Evolutionary conservation across 2,113 vertebrate genomes (phyloP).

Genomic region (Otocyon megalotis): DNA sequence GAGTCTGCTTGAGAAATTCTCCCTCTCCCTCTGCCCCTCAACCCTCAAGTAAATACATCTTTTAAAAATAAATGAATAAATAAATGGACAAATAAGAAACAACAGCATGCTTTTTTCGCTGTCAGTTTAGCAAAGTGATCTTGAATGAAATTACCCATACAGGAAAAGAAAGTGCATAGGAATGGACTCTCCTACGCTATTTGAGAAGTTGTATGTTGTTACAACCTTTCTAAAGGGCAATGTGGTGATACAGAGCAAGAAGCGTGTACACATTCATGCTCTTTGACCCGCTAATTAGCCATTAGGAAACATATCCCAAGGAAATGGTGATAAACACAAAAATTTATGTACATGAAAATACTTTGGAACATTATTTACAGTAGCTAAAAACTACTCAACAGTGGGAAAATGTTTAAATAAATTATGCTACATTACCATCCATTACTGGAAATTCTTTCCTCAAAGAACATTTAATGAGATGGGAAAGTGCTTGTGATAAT

Average conservation of each 20-base stretch:
- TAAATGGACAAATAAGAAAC: conserved; percentile 63
- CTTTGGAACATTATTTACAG: conserved; percentile 44
- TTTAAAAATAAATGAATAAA: background rate
- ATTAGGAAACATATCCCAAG: conserved; percentile 49
- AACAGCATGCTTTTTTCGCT: conserved; percentile 64
- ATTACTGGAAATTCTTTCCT: conserved; percentile 66
- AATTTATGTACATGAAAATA: conserved; percentile 49
- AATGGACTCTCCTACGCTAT: background rate
- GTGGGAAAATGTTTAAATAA: conserved; percentile 59
- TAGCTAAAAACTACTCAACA: conserved; percentile 52
- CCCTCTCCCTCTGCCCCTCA: background rate
- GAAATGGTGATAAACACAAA: conserved; percentile 56
- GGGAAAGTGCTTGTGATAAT: conserved; percentile 49
- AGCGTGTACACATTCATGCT: background rate
- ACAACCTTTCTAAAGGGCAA: conserved; percentile 35
- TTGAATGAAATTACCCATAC: conserved; percentile 69
- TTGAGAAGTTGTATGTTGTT: conserved; percentile 37
- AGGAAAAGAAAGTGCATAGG: conserved; percentile 45
- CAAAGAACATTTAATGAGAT: conserved; percentile 66
- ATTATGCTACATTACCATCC: conserved; percentile 59
- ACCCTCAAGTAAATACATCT: background rate
- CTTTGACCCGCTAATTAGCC: conserved; percentile 22
- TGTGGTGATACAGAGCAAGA: background rate
- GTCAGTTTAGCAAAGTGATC: conserved; percentile 53
- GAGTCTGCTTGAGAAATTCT: background rate